A percentile compares a stretch with the other conserved stretches of the same genome.
These are phyloP conservation scores for Rhagoletis pomonella DNA, from an alignment of 1,140 invertebrate species.

Conservation along the genomic window DNA sequence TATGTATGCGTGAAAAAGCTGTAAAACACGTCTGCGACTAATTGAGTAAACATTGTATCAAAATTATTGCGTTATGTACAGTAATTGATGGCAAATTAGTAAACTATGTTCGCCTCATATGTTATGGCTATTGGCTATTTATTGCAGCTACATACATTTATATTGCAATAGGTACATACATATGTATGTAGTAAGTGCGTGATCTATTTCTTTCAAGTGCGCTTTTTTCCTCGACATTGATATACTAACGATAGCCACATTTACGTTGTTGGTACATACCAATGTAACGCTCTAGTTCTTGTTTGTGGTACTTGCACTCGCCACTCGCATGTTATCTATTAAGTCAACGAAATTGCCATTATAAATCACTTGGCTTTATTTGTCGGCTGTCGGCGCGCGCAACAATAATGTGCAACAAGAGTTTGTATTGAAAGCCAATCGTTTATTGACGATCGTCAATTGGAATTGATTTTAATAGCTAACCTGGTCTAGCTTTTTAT, in stretches of 20 bases:
- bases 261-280: neutral
- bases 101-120: slow-evolving; percentile 37
- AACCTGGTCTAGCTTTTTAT: neutral
- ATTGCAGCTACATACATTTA: neutral
- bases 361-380: slow-evolving; percentile 55
- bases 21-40: neutral
- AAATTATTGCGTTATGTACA: slow-evolving; percentile 29
- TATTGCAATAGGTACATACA: neutral
- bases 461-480: neutral
- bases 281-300: neutral
- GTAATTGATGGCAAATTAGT: slow-evolving; percentile 57
- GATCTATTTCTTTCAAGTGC: neutral
- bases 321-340: slow-evolving; percentile 51
- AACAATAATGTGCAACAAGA: slow-evolving; percentile 1
- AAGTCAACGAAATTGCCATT: slow-evolving; percentile 55
- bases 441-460: slow-evolving; percentile 15
- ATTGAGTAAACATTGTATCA: neutral
- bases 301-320: neutral
- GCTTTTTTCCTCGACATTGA: neutral
- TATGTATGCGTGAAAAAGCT: neutral
- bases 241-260: neutral
- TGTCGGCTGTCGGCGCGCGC: neutral
- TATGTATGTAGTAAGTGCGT: neutral
- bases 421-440: slow-evolving; percentile 55
- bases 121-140: neutral